These are phyloP conservation scores for Sebastes hopkinsi DNA, from an alignment of 2,797 vertebrate genomes.

Conservation along the genomic window DNA sequence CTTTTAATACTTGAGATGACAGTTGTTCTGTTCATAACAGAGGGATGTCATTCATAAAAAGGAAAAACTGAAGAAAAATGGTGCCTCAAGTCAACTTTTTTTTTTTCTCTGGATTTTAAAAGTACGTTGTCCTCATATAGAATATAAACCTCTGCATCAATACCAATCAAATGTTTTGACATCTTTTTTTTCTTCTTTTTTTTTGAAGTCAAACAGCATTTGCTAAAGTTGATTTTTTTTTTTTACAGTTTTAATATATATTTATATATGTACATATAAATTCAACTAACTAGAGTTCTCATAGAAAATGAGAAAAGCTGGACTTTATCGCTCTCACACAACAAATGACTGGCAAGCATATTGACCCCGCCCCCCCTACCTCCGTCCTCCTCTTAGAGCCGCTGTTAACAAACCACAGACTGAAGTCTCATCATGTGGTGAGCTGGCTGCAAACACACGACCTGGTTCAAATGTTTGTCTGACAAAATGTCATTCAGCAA, in stretches of 20 bases:
- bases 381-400: constrained; percentile 24
- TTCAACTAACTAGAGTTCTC: constrained; percentile 80
- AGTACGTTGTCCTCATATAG: constrained; percentile 78
- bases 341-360: constrained; percentile 74
- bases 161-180: constrained; percentile 77
- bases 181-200: constrained; percentile 48
- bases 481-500: neutral
- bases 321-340: constrained; percentile 78
- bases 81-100: constrained; percentile 33
- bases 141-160: constrained; percentile 87
- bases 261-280: constrained; percentile 86
- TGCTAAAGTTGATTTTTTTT: constrained; percentile 61
- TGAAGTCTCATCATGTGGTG: neutral
- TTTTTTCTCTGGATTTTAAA: constrained; percentile 73
- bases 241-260: constrained; percentile 83
- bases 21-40: constrained; percentile 48
- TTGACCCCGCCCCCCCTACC: constrained; percentile 34
- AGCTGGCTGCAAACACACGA: constrained; percentile 18
- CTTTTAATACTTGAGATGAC: constrained; percentile 52
- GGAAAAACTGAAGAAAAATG: constrained; percentile 39
- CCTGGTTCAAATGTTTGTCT: constrained; percentile 21
- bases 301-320: constrained; percentile 85
- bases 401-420: constrained; percentile 7
- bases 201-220: constrained; percentile 75
- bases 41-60: constrained; percentile 29